Evolutionary conservation across 2,113 vertebrate genomes (phyloP), one percentile per base, ranked within the genome.

Genomic region (Scomber colias): DNA sequence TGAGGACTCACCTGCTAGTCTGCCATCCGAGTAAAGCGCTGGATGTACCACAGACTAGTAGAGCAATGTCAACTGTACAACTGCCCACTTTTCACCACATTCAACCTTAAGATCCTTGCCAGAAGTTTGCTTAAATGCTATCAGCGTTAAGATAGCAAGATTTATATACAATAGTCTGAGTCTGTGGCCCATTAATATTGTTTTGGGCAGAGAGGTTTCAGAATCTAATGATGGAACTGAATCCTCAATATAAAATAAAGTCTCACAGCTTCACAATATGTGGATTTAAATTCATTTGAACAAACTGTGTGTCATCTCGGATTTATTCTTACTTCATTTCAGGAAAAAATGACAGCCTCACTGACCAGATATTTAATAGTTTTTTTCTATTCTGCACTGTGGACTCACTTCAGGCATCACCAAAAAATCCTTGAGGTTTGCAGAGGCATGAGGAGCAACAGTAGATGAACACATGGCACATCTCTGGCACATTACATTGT

Each of bases 141-240:
- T 61, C 49, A 1, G 67, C 54, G 61, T 54, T 67, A 72, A 66
- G 54, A 46, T 19, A 44, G 54, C 53, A 46, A 73, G 61, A 77
- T 77, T 77, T 77, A 75, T 45, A 14, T 21, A 3, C 8, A 44
- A 21, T 35, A 9, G 17, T 4, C 8, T 40, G 35, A 9, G 17
- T 4, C 8, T 40, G 35, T 5, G 2, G 40, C 12, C 40, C n/a
- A 10, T 21, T 21, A 5, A 5, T 6, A 9, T 1, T 11, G n/a
- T 21, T 9, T 64, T 4, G 14, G 60, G n/a, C 24, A 45, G n/a
- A 45, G 7, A 17, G 31, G 12, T 45, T 62, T 12, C 9, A 61
- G 30, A 24, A 57, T 15, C 35, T 40, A 9, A 40, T 40, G 35
- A 40, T 40, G 35, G 35, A 40, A 40, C 35, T 40, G 35, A 9